These are phyloP conservation scores for Bhutanitis thaidina DNA, from an alignment of 2,888 invertebrate genomes.

Conservation along the genomic window DNA sequence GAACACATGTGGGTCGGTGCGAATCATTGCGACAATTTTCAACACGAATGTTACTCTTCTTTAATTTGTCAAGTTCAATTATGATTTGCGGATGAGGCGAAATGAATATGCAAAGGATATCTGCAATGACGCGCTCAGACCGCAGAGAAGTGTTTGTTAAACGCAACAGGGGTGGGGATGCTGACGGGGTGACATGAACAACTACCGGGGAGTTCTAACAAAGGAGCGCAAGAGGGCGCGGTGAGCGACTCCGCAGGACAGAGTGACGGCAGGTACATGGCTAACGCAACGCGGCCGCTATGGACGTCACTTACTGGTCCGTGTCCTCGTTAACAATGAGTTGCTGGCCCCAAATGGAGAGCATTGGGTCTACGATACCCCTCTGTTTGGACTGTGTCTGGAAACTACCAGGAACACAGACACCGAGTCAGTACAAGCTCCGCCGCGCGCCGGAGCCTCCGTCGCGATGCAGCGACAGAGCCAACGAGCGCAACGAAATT, in stretches of 20 bases:
- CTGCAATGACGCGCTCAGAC: constrained; percentile 45
- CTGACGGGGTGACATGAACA: constrained; percentile 50
- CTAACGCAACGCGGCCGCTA: constrained; percentile 54
- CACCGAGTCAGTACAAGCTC: constrained; percentile 48
- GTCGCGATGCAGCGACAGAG: constrained; percentile 16
- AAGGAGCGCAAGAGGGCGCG: constrained; percentile 59
- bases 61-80: not conserved
- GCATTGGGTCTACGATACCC: constrained; percentile 99
- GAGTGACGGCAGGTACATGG: constrained; percentile 39
- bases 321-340: constrained; percentile 98
- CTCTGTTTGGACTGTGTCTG: constrained; percentile 94
- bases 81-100: not conserved
- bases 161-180: constrained; percentile 48
- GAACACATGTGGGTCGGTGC: constrained; percentile 23
- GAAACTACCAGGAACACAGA: constrained; percentile 83
- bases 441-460: constrained; percentile 22
- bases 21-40: constrained; percentile 22
- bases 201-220: constrained; percentile 57
- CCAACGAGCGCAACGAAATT: constrained; percentile 20
- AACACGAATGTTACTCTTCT: not conserved
- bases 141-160: constrained; percentile 37
- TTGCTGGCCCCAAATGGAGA: constrained; percentile 98
- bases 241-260: constrained; percentile 55
- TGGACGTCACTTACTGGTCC: constrained; percentile 91
- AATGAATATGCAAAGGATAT: not conserved